Conservation (phyloP, 2,888 invertebrate genomes). For the Nomada fucata region DNA sequence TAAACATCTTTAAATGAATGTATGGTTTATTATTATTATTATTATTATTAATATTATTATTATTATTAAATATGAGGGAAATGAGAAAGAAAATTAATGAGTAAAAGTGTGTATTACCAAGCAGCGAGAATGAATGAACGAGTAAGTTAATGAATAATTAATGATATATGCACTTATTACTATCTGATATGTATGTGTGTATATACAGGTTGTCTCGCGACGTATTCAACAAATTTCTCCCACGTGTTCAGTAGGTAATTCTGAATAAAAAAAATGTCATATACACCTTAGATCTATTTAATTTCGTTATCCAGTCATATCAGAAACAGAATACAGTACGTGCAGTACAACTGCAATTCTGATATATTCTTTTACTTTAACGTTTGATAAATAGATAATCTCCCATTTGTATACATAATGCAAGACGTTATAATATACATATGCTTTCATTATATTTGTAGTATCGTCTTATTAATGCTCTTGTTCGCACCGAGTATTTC, state of each 20-base stretch:
- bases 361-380: neutral
- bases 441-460: neutral
- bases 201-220: constrained; percentile 50
- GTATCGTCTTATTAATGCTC: neutral
- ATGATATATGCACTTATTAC: constrained; percentile 80
- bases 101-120: constrained; percentile 67
- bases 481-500: neutral
- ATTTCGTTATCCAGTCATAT: constrained; percentile 14
- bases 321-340: neutral
- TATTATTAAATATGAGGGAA: constrained; percentile 61
- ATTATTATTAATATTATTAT: constrained; percentile 53
- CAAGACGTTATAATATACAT: neutral
- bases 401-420: constrained; percentile 2
- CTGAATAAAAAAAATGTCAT: constrained; percentile 42
- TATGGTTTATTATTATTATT: constrained; percentile 68
- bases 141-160: constrained; percentile 78
- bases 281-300: constrained; percentile 37
- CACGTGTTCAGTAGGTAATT: constrained; percentile 24
- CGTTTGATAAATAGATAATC: constrained; percentile 10
- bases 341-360: constrained; percentile 5
- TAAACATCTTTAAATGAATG: constrained; percentile 66
- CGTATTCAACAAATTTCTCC: constrained; percentile 37
- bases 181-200: constrained; percentile 76
- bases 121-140: constrained; percentile 70
- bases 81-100: constrained; percentile 66